Percentiles rank a stretch among this genome's conserved stretches.
Evolutionary conservation across 2,888 invertebrate genomes (phyloP).

Genomic region (Napeogenes sylphis): DNA sequence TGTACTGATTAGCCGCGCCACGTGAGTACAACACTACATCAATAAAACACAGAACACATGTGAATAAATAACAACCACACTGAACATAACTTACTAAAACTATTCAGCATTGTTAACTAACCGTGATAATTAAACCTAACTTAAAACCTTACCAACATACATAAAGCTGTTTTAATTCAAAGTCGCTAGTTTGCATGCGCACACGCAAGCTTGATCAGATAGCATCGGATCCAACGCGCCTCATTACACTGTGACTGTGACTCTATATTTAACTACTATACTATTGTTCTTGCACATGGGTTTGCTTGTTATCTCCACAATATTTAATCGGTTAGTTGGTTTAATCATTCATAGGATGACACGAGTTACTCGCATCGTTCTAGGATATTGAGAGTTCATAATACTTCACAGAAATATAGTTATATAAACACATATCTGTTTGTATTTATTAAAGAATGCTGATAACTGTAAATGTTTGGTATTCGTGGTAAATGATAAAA

Average conservation of each 20-base stretch:
- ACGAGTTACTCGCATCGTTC: no score
- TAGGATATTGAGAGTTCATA: no score
- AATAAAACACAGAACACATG: no score
- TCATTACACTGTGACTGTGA: slow-evolving; percentile 28
- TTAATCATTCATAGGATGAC: no score
- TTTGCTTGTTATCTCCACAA: background rate
- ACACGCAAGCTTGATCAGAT: slow-evolving; percentile 37
- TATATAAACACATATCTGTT: no score
- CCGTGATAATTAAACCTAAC: background rate
- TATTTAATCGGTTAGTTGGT: background rate
- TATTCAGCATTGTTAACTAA: no score
- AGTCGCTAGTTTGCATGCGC: slow-evolving; percentile 19
- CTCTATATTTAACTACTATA: background rate
- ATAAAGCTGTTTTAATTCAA: slow-evolving; percentile 1
- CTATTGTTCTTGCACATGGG: background rate
- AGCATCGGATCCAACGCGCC: slow-evolving; percentile 33
- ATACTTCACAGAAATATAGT: no score
- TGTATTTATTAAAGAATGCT: no score
- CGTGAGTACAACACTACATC: no score
- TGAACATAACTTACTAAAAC: background rate
- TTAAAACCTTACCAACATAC: background rate
- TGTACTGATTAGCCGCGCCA: no score
- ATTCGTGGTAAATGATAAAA: no score
- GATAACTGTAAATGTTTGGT: no score
- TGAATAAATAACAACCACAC: background rate